Base-by-base conservation (phyloP, 2,113 vertebrate genomes). In the Lycaon pictus region DNA sequence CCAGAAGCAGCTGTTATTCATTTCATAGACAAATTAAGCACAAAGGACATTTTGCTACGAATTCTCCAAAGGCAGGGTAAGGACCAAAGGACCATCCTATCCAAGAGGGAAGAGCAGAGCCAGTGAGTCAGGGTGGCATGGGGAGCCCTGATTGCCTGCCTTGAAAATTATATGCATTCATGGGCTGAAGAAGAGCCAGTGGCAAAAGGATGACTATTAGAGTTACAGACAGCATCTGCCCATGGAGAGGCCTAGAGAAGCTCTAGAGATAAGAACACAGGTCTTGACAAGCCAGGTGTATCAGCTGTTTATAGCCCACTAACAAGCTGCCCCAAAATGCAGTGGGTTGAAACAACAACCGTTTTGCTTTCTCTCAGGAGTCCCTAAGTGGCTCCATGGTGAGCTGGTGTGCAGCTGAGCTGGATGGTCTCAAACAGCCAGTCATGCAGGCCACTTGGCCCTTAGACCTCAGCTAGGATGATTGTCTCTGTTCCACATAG, bases 401-500 rank as follows among this genome's bases (percentile, higher is more conserved):
- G 92, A 69, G 27, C 88, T 19, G 1, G n/a, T 2, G 8, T 51
- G 32, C 12, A 3, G 48, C 69, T 23, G 15, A 37, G 58, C 67
- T 27, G 35, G 35, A 1, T 15, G 76, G 22, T 15, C 60, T 86
- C 23, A 10, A 16, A 5, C 6, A 7, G 87, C 56, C 65, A 3
- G 72, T 91, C 69, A 7, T 43, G 74, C 63, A 13, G 58, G 37
- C 27, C 25, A 4, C 1, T 55, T 69, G 37, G 37, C 32, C 85
- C 0, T 0, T 20, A 27, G 72, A 17, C 72, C 89, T 93, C 67
- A 55, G 65, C 43, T 35, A 62, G 62, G 56, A 56, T 20, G 17
- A 4, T 53, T 12, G 0, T 74, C 23, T 65, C 43, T 16, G 55
- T 10, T 72, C 29, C 25, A 6, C 0, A 0, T 65, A 35, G 43